Conservation (phyloP, 2,113 vertebrate genomes). For the Noctilio leporinus region DNA sequence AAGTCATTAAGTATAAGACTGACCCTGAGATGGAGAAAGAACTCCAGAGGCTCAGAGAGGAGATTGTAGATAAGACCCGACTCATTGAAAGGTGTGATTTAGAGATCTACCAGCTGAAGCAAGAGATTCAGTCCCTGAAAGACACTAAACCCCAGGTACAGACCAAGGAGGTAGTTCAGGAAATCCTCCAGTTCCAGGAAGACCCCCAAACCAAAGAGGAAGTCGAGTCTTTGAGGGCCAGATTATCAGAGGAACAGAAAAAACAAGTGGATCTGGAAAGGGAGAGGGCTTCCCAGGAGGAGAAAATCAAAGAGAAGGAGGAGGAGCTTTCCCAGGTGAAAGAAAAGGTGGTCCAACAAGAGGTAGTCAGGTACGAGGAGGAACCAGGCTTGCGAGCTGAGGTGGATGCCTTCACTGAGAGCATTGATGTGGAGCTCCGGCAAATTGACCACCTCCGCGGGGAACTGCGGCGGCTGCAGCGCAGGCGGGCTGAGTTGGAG, state of each 20-base stretch:
- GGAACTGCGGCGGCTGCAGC: constrained; percentile 88
- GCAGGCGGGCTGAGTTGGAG: constrained; percentile 87
- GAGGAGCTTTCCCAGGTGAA: constrained; percentile 89
- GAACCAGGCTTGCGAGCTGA: constrained; percentile 89
- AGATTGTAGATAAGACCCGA: constrained; percentile 93
- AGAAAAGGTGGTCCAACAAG: constrained; percentile 91
- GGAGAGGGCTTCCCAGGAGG: constrained; percentile 83
- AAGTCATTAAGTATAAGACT: constrained; percentile 95
- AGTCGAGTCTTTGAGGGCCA: constrained; percentile 86
- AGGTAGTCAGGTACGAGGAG: constrained; percentile 91
- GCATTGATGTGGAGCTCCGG: constrained; percentile 88
- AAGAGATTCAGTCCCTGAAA: constrained; percentile 92
- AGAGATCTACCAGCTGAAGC: constrained; percentile 91
- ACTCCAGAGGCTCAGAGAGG: constrained; percentile 90
- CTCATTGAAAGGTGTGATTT: constrained; percentile 89
- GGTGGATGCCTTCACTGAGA: constrained; percentile 83
- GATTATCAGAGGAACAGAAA: constrained; percentile 90
- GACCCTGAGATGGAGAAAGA: constrained; percentile 93
- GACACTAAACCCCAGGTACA: constrained; percentile 93
- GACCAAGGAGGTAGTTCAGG: constrained; percentile 93
- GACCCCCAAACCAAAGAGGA: constrained; percentile 94
- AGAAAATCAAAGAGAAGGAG: constrained; percentile 88
- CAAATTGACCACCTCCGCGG: constrained; percentile 86
- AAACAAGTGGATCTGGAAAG: constrained; percentile 90
- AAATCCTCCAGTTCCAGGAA: constrained; percentile 92